phyloP scores from a whole-genome alignment of 2,797 vertebrate genomes.

The Hirundo rustica region DNA sequence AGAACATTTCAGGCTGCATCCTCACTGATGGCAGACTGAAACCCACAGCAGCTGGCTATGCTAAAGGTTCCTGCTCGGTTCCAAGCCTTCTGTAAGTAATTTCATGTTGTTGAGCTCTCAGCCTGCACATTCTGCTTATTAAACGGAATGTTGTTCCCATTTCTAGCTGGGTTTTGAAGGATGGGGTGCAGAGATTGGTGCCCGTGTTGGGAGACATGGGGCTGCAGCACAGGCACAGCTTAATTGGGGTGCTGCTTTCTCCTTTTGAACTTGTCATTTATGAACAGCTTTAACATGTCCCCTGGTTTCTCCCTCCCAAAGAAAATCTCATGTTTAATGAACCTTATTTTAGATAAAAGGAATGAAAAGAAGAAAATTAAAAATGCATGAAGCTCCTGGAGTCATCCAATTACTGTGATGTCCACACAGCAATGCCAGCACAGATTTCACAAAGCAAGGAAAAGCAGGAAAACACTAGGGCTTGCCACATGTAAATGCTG shows the following conservation, averaged over 20 bases:
- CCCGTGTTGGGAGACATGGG: background rate
- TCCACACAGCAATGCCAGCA: background rate
- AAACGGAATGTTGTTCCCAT: background rate
- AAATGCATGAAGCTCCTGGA: slow-evolving; percentile 55
- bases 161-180: background rate
- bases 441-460: background rate
- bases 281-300: background rate
- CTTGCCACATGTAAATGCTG: background rate
- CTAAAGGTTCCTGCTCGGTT: background rate
- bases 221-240: background rate
- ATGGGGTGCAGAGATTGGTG: background rate
- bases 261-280: slow-evolving; percentile 15
- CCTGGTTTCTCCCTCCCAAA: slow-evolving; percentile 17
- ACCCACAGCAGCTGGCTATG: background rate
- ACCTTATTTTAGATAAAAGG: slow-evolving; percentile 65
- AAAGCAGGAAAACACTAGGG: background rate
- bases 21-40: fast-evolving
- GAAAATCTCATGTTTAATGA: slow-evolving; percentile 41
- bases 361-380: slow-evolving; percentile 53
- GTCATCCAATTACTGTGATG: slow-evolving; percentile 35
- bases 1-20: background rate
- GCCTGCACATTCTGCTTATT: fast-evolving
- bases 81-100: background rate
- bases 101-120: background rate
- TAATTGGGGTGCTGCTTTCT: slow-evolving; percentile 4